Base-by-base conservation (phyloP, 2,888 invertebrate genomes). In the Panzeria rudis region DNA sequence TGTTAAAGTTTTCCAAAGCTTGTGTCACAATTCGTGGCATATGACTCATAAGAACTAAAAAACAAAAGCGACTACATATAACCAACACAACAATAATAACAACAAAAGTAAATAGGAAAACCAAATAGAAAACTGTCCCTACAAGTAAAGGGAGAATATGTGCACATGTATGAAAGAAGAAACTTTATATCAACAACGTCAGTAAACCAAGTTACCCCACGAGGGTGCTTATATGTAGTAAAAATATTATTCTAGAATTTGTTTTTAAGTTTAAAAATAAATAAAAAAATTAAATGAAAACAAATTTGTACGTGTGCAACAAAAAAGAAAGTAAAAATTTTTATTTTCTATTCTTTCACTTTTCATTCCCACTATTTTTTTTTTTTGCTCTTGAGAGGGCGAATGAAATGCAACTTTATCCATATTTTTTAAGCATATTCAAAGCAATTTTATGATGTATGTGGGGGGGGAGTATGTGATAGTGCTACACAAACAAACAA, bases 241-340 rank as follows among this genome's bases (percentile, higher is more conserved):
- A 71, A 82, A 82, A 73, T 80, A 80, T 73, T 71, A 71, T 76
- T 83, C 20, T 77, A 77, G 62, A 71, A 83, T 76, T 82, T 83
- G 56, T 35, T 76, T 71, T 69, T 76, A 38, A 61, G 69, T 61
- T 50, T 17, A 69, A 69, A 44, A 35, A 38, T 23, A 38, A 47
- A 64, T 20, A 66, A 32, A 66, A 68, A 52, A n/a, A 38, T 59
- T 8, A n/a, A 62, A 75, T 73, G 35, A 61, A 77, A 77, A 61
- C 25, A 61, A 61, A 61, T 50, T 20, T 29, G 56, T 23, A 32
- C 4, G 17, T 5, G 47, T 23, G 17, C 29, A 68, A 47, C 11
- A 32, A 25, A 68, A 79, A 64, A 77, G 76, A 83, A 83, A 77
- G 82, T 77, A 72, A 77, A 76, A 17, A 66, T 50, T 35, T 77